Evolutionary conservation across 1,140 invertebrate genomes (phyloP).

Genomic region (Leptinotarsa defecta): DNA sequence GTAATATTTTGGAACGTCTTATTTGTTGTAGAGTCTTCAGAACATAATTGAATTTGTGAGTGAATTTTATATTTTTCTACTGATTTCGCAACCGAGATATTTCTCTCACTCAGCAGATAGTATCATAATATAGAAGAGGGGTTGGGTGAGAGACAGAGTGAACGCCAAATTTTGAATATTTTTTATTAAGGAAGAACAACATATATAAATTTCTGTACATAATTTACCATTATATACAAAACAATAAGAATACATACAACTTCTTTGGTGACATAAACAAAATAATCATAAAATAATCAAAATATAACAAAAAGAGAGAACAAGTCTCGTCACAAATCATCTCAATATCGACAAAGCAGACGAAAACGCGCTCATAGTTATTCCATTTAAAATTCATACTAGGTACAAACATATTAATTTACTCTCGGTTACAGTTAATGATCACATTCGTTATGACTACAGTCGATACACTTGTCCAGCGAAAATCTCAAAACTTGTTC

Average conservation of each 20-base stretch:
- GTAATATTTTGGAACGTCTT: too few relatives aligned
- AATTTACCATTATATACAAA: slow-evolving; percentile 52
- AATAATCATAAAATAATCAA: slow-evolving; percentile 34
- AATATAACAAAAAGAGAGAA: slow-evolving; percentile 42
- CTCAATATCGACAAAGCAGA: slow-evolving; percentile 2
- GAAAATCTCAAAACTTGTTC: neutral
- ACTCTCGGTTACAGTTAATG: slow-evolving; percentile 37
- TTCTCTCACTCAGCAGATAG: too few relatives aligned
- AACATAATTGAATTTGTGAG: too few relatives aligned
- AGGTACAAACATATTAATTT: slow-evolving; percentile 10
- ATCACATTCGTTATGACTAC: slow-evolving; percentile 32
- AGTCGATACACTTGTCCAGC: neutral
- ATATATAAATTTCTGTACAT: slow-evolving; percentile 57
- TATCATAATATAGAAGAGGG: too few relatives aligned
- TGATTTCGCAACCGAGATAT: too few relatives aligned
- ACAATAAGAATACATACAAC: slow-evolving; percentile 51
- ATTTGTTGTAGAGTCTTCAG: too few relatives aligned
- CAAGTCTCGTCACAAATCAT: slow-evolving; percentile 9
- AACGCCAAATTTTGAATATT: slow-evolving; percentile 32
- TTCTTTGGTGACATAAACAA: slow-evolving; percentile 56
- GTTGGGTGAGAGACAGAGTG: too few relatives aligned
- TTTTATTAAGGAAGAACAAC: slow-evolving; percentile 55
- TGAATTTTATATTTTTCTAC: too few relatives aligned
- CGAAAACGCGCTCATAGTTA: neutral
- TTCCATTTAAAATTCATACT: slow-evolving; percentile 19